Evolutionary conservation across 2,113 vertebrate species (phyloP).

Genomic region (Gnathonemus longibarbis): DNA sequence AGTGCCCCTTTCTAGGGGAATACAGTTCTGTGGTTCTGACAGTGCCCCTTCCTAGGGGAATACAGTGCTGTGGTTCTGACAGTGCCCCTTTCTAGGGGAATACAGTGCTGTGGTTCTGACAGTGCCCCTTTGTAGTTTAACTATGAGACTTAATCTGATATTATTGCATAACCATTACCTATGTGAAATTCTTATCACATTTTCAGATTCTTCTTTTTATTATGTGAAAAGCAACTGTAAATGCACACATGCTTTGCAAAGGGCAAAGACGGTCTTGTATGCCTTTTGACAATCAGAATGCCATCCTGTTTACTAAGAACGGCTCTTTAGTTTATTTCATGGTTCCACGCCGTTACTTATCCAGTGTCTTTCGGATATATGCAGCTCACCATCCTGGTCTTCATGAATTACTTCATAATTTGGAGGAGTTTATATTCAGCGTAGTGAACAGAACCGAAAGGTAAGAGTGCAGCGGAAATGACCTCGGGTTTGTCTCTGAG

Average conservation of each 20-base stretch:
- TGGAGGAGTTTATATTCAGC: not conserved
- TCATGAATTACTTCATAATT: not conserved
- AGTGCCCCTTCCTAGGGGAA: too few relatives aligned
- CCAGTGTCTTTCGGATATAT: slow-evolving; percentile 6
- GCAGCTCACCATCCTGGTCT: not conserved
- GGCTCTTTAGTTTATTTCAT: slow-evolving; percentile 4
- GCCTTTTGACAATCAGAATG: not conserved
- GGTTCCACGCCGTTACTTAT: not conserved
- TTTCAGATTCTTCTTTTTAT: not conserved
- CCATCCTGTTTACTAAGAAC: not conserved
- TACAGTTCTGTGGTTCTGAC: too few relatives aligned
- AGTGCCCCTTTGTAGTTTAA: not conserved
- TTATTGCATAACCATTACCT: not conserved
- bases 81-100: too few relatives aligned
- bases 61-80: not conserved
- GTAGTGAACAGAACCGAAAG: not conserved
- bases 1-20: too few relatives aligned
- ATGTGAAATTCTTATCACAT: not conserved
- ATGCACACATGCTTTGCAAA: not conserved
- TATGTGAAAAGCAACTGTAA: not conserved
- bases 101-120: not conserved
- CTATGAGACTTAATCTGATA: not conserved
- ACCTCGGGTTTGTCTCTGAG: not conserved
- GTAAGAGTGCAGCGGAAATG: not conserved
- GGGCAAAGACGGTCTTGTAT: not conserved